Evolutionary conservation across 2,113 vertebrate genomes (phyloP).

Genomic region (Chaetorhynchus papuensis): DNA sequence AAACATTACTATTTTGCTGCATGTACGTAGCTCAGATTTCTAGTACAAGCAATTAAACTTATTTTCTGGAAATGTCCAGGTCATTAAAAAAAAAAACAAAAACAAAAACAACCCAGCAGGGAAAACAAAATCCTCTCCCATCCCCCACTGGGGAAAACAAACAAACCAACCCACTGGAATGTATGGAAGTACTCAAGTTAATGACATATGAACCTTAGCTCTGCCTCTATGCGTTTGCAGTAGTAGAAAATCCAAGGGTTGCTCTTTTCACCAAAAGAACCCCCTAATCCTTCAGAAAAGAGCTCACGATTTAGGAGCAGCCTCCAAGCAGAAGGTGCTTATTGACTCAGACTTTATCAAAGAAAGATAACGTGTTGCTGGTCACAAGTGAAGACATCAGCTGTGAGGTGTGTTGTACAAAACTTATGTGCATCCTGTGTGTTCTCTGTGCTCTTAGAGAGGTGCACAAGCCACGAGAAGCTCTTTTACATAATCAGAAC

Average conservation of each 20-base stretch:
- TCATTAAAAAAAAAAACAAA: not conserved
- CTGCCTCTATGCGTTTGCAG: not conserved
- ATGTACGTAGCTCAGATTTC: not conserved
- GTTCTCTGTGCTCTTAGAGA: not conserved
- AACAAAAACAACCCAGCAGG: not conserved
- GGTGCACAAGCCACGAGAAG: not conserved
- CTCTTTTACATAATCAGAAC: not conserved
- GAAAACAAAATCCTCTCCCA: not conserved
- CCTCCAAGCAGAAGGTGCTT: not conserved
- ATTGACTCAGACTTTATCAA: not conserved
- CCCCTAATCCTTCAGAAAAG: not conserved
- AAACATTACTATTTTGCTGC: rapidly evolving
- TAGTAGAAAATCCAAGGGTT: not conserved
- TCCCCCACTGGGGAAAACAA: not conserved
- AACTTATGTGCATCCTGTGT: not conserved
- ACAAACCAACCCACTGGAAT: not conserved
- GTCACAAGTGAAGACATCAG: not conserved
- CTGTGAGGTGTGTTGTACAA: not conserved
- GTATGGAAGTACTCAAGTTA: not conserved
- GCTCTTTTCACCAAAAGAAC: not conserved
- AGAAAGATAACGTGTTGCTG: not conserved
- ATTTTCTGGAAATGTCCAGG: rapidly evolving
- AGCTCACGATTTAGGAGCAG: not conserved
- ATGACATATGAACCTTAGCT: not conserved
- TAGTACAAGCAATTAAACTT: not conserved